A percentile compares a stretch with the other conserved stretches of the same genome.
These are phyloP conservation scores for Platycheirus rosarum DNA, from an alignment of 2,888 invertebrate genomes.

Conservation along the genomic window DNA sequence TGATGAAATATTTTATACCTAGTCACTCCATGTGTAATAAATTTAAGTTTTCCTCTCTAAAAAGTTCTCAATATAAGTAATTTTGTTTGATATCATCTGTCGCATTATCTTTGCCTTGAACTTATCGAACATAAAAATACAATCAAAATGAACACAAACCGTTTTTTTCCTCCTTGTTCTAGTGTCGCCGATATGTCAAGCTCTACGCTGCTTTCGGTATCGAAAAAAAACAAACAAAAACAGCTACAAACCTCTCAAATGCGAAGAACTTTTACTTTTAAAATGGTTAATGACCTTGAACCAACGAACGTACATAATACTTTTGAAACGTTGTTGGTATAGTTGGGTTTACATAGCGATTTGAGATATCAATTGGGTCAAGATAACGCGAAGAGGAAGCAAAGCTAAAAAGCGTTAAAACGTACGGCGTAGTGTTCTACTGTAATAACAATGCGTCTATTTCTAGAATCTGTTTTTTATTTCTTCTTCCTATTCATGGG, in stretches of 20 bases:
- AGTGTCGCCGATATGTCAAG: no score
- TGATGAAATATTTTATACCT: no score
- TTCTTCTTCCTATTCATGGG: no score
- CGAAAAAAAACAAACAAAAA: background rate
- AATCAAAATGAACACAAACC: background rate
- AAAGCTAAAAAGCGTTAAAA: background rate
- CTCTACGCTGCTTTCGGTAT: no score
- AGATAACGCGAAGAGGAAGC: conserved; percentile 11
- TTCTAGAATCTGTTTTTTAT: background rate
- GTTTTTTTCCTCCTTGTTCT: no score
- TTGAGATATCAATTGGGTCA: conserved; percentile 21
- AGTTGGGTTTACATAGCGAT: background rate
- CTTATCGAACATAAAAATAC: background rate
- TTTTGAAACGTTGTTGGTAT: background rate
- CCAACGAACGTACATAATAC: background rate
- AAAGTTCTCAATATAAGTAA: no score
- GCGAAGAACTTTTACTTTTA: conserved; percentile 36
- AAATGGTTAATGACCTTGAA: conserved; percentile 20
- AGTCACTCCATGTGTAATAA: no score
- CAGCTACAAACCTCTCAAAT: background rate
- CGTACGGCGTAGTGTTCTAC: conserved; percentile 9
- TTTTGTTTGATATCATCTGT: no score
- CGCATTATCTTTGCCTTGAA: conserved; percentile 2
- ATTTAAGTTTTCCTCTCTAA: no score
- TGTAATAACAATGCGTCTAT: background rate